These are phyloP conservation scores for Portunus trituberculatus DNA, from an alignment of 1,140 invertebrate species.

Conservation along the genomic window DNA sequence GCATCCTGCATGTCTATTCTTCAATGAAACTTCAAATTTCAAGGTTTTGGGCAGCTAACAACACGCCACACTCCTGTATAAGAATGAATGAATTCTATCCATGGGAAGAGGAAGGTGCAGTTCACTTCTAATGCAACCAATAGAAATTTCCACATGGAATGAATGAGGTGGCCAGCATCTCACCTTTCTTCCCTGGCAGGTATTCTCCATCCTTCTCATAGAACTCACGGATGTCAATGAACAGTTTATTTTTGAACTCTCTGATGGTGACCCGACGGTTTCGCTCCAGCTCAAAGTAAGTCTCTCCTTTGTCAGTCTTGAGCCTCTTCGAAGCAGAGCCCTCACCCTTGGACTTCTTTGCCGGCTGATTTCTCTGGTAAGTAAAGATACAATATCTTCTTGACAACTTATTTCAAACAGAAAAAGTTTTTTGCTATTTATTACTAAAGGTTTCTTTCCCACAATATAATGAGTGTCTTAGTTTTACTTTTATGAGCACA, in stretches of 20 bases:
- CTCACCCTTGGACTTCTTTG: slow-evolving; percentile 66
- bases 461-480: no score
- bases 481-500: no score
- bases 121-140: no score
- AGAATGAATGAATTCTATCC: no score
- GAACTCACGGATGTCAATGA: slow-evolving; percentile 73
- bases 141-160: background rate
- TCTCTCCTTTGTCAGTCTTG: slow-evolving; percentile 59
- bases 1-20: no score
- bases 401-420: no score
- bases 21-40: no score
- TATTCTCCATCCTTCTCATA: slow-evolving; percentile 75
- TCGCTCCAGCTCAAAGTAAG: slow-evolving; percentile 57
- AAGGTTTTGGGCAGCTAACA: no score
- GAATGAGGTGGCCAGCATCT: background rate
- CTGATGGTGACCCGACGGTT: slow-evolving; percentile 60
- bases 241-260: slow-evolving; percentile 66
- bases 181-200: slow-evolving; percentile 75
- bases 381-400: background rate
- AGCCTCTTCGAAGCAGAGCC: background rate
- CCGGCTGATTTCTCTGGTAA: slow-evolving; percentile 50
- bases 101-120: no score
- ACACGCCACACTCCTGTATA: no score
- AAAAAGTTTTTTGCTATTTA: no score
- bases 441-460: no score